A percentile compares a stretch with the other conserved stretches of the same genome.
These are phyloP conservation scores for Connochaetes taurinus DNA, from an alignment of 2,113 vertebrate genomes.

Conservation along the genomic window DNA sequence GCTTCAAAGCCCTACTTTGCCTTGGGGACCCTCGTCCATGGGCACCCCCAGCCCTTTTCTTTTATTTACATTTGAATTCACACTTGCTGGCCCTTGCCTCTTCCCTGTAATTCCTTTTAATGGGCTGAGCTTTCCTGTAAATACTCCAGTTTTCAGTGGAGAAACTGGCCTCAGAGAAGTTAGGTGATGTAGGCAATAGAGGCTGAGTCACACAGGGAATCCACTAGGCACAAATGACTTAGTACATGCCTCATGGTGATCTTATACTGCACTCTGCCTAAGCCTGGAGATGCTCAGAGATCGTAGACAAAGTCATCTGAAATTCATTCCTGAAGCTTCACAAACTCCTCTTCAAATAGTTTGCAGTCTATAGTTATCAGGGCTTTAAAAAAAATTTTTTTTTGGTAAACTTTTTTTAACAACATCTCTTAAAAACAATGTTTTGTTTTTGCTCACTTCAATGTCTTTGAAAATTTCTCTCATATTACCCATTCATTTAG, in stretches of 20 bases:
- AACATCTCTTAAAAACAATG: conserved; percentile 22
- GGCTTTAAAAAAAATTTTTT: background rate
- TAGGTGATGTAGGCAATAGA: background rate
- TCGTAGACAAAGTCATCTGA: background rate
- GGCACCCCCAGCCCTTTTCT: background rate
- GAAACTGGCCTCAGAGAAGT: background rate
- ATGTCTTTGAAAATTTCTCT: conserved; percentile 39
- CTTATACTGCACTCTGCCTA: background rate
- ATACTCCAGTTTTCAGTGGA: background rate
- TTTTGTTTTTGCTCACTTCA: conserved; percentile 32
- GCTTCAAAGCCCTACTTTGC: background rate
- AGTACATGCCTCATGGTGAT: accelerated
- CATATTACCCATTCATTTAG: conserved; percentile 41
- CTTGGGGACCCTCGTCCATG: background rate
- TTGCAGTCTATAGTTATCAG: background rate
- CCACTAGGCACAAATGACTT: background rate
- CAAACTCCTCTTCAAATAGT: background rate
- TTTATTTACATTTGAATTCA: background rate
- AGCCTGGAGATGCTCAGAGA: background rate
- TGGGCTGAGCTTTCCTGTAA: background rate
- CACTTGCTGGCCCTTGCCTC: background rate
- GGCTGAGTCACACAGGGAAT: background rate
- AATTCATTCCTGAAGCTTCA: background rate
- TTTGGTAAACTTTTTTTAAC: background rate
- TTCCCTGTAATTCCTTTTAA: background rate